These are phyloP conservation scores for Stegastes partitus DNA, from an alignment of 2,113 vertebrate genomes.

Conservation along the genomic window DNA sequence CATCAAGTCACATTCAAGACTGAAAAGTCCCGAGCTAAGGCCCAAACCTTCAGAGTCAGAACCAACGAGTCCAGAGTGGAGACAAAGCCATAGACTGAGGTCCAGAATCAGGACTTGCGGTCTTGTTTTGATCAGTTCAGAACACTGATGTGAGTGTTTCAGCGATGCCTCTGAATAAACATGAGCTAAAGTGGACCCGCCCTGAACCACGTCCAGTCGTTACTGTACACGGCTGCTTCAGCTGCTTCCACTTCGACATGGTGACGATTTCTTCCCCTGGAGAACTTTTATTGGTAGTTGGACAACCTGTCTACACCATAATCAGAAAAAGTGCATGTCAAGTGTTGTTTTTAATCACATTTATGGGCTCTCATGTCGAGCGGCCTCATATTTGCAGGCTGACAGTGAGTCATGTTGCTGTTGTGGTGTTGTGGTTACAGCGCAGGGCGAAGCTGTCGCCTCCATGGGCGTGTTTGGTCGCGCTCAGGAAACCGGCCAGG, in stretches of 20 bases:
- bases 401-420: constrained; percentile 64
- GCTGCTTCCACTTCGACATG: not conserved
- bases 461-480: constrained; percentile 71
- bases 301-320: constrained; percentile 44
- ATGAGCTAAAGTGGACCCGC: too few species aligned
- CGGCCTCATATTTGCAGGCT: constrained; percentile 34
- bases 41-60: too few species aligned
- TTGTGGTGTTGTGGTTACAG: constrained; percentile 74
- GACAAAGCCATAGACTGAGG: too few species aligned
- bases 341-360: constrained; percentile 64
- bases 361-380: constrained; percentile 30
- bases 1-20: too few species aligned
- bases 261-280: constrained; percentile 13
- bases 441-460: constrained; percentile 68
- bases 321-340: constrained; percentile 41
- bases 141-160: too few species aligned
- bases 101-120: too few species aligned
- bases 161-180: too few species aligned
- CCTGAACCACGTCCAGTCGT: too few species aligned
- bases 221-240: not conserved
- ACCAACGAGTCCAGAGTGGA: too few species aligned
- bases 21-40: too few species aligned
- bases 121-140: too few species aligned
- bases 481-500: constrained; percentile 67
- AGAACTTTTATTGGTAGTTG: constrained; percentile 39